Conservation (phyloP, 1,140 invertebrate species). For the Drosophila lacteicornis region DNA sequence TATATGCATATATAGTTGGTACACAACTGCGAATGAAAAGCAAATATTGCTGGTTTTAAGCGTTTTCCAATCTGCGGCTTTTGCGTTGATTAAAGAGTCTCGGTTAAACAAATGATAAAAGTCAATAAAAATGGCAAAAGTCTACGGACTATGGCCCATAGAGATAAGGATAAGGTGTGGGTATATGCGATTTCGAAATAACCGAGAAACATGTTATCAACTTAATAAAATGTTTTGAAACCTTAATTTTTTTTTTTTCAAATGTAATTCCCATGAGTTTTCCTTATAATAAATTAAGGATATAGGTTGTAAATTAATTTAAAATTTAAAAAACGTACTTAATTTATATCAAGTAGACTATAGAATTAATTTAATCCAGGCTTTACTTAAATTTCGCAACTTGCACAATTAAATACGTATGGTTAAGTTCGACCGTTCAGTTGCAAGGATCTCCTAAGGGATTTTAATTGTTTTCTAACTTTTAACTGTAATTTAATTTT, state of each 20-base stretch:
- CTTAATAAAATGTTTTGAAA: no score
- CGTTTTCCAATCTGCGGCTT: slow-evolving; percentile 5
- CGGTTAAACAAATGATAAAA: slow-evolving; percentile 26
- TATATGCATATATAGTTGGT: background rate
- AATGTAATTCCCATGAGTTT: background rate
- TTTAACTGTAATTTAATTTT: no score
- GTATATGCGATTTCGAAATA: background rate
- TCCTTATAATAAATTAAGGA: background rate
- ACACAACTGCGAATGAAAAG: slow-evolving; percentile 16
- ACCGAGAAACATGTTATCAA: no score
- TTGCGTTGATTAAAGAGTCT: slow-evolving; percentile 20
- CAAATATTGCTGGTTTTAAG: slow-evolving; percentile 27
- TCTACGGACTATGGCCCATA: background rate
- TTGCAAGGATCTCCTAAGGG: background rate
- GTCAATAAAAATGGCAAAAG: slow-evolving; percentile 18
- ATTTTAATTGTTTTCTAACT: no score
- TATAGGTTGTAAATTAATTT: background rate
- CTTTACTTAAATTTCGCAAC: background rate
- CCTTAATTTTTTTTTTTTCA: no score
- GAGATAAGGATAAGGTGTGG: slow-evolving; percentile 6
- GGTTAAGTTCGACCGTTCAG: background rate
- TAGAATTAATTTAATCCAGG: background rate
- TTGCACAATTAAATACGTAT: background rate
- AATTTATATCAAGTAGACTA: background rate
- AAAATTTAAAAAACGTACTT: background rate